Percentiles rank a stretch among this genome's conserved stretches.
phyloP scores from a whole-genome alignment of 2,888 invertebrate species.

The Kuschelorhynchus macadamiae region DNA sequence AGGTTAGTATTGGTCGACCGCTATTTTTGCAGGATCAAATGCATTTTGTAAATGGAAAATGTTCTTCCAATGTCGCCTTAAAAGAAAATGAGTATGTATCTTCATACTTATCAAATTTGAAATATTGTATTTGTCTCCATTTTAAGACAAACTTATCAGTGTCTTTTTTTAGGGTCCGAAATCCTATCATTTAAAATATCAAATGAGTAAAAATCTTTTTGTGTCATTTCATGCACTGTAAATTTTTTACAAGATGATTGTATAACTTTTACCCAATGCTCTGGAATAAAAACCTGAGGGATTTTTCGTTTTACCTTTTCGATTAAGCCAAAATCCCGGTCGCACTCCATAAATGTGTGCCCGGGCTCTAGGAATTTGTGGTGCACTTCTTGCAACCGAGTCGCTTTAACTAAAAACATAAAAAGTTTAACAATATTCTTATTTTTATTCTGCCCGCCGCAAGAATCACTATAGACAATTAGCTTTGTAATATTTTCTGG shows the following conservation, averaged over 20 bases:
- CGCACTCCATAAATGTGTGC: constrained; percentile 26
- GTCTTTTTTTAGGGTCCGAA: constrained; percentile 29
- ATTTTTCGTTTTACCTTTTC: constrained; percentile 19
- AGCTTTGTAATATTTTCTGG: too few species aligned
- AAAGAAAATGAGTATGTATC: constrained; percentile 31
- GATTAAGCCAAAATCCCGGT: too few species aligned
- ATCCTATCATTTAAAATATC: background rate
- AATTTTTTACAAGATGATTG: constrained; percentile 25
- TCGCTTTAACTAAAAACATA: too few species aligned
- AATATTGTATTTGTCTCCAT: constrained; percentile 34
- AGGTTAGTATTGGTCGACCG: constrained; percentile 22
- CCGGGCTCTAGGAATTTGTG: constrained; percentile 46
- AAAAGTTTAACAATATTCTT: too few species aligned
- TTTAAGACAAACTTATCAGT: constrained; percentile 15
- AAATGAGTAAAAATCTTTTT: constrained; percentile 33
- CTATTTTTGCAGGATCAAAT: constrained; percentile 19
- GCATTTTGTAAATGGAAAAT: constrained; percentile 30
- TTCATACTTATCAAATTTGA: constrained; percentile 26
- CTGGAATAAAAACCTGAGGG: constrained; percentile 25
- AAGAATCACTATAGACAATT: too few species aligned
- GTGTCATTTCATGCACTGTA: constrained; percentile 30
- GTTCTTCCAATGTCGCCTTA: constrained; percentile 22
- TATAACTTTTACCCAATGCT: too few species aligned
- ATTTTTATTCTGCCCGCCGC: too few species aligned
- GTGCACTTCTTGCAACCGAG: too few species aligned